phyloP scores from a whole-genome alignment of 1,140 invertebrate species.

The Dreissena rostriformis region DNA sequence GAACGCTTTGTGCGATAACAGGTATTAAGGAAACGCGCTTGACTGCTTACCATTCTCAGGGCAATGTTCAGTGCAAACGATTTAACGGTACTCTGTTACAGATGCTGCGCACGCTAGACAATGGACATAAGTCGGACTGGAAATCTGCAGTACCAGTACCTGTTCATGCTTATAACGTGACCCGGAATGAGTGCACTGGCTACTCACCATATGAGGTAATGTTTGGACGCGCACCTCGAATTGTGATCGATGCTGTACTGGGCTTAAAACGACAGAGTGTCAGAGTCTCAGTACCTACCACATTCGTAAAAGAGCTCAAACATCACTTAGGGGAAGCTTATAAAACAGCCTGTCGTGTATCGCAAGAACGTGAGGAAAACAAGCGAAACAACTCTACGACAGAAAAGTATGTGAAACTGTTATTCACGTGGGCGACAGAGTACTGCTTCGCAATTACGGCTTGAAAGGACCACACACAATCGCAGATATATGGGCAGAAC shows the following conservation, averaged over 20 bases:
- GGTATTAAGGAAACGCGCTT: background rate
- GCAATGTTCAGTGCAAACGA: conserved; percentile 1
- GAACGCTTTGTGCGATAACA: background rate
- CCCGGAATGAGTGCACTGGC: conserved; percentile 16
- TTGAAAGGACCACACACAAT: background rate
- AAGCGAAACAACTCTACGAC: background rate
- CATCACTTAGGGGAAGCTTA: background rate
- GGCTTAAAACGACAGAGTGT: background rate
- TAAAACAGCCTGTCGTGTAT: background rate
- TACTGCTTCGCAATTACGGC: background rate
- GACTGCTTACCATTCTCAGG: conserved; percentile 2
- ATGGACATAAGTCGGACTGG: background rate
- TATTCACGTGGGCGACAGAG: background rate
- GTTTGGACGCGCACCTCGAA: conserved; percentile 40
- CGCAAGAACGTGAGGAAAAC: background rate
- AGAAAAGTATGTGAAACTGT: background rate
- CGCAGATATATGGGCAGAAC: background rate
- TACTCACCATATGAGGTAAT: conserved; percentile 32
- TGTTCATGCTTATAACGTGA: conserved; percentile 44
- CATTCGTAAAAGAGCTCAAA: background rate
- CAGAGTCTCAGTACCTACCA: background rate
- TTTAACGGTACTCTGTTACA: conserved; percentile 3
- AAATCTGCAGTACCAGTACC: background rate
- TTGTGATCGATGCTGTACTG: conserved; percentile 27
- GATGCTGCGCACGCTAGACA: background rate